Percentiles rank a stretch among this genome's conserved stretches.
Evolutionary conservation across 2,888 invertebrate species (phyloP).

Genomic region (Athetis lepigone): DNA sequence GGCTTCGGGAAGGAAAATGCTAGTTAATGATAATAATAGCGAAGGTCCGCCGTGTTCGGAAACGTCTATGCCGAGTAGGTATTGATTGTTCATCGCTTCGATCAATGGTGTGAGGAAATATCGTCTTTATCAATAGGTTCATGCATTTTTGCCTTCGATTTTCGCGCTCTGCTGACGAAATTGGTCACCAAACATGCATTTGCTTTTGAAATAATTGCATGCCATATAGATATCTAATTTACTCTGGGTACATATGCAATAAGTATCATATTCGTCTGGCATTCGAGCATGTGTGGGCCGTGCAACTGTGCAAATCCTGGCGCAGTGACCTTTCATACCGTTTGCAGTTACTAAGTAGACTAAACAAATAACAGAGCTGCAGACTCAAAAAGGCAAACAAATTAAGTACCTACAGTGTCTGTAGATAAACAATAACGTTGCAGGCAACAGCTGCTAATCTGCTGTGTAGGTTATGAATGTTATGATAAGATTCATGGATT

Average conservation of each 20-base stretch:
- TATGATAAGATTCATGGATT: conserved; percentile 4
- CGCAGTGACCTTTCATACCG: conserved; percentile 38
- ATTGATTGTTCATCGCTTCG: conserved; percentile 41
- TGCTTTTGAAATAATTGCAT: too few species aligned
- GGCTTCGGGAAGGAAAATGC: conserved; percentile 50
- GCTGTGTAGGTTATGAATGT: too few species aligned
- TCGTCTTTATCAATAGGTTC: conserved; percentile 33
- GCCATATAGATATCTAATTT: too few species aligned
- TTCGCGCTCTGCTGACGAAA: too few species aligned
- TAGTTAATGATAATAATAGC: conserved; percentile 35
- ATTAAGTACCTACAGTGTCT: conserved; percentile 24
- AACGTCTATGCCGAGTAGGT: conserved; percentile 12
- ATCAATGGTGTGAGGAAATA: conserved; percentile 16
- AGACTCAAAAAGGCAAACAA: conserved; percentile 38
- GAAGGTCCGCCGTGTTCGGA: conserved; percentile 21
- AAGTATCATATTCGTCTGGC: background rate
- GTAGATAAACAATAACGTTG: conserved; percentile 14
- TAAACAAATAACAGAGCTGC: conserved; percentile 44
- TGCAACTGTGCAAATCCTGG: conserved; percentile 2
- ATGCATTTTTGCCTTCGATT: conserved; percentile 25
- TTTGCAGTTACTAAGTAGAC: conserved; percentile 42
- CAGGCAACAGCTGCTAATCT: conserved; percentile 2
- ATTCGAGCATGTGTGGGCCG: background rate
- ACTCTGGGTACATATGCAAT: too few species aligned
- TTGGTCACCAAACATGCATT: too few species aligned